Evolutionary conservation across 2,797 vertebrate species (phyloP).

Genomic region (Uromys caudimaculatus): DNA sequence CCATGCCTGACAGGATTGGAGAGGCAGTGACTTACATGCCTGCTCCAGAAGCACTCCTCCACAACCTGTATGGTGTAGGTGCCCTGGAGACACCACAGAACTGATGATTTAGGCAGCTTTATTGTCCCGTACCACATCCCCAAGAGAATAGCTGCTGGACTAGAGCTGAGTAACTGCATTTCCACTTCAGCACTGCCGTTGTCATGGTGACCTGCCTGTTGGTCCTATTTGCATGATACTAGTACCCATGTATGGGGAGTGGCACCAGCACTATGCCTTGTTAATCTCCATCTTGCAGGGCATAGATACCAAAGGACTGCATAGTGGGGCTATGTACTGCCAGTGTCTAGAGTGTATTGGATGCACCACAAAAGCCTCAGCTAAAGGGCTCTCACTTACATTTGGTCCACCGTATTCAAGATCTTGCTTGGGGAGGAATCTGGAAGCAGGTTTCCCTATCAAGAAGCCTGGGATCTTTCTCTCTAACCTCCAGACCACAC

Average conservation of each 20-base stretch:
- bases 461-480: constrained; percentile 97
- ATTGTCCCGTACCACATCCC: background rate
- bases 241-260: constrained; percentile 95
- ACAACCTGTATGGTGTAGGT: constrained; percentile 80
- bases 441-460: constrained; percentile 94
- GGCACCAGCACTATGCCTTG: constrained; percentile 85
- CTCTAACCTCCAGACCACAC: constrained; percentile 93
- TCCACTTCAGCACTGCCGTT: constrained; percentile 90
- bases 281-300: constrained; percentile 88
- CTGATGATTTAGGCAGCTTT: constrained; percentile 75
- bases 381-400: constrained; percentile 81
- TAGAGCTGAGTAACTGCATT: constrained; percentile 94
- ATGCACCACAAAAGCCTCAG: constrained; percentile 91
- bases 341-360: constrained; percentile 94
- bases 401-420: constrained; percentile 98
- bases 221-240: constrained; percentile 96
- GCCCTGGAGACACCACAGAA: constrained; percentile 71
- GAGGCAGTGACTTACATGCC: constrained; percentile 63
- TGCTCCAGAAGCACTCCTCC: constrained; percentile 39
- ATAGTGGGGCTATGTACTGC: constrained; percentile 19
- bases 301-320: constrained; percentile 86
- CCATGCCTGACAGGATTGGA: background rate
- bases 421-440: constrained; percentile 96
- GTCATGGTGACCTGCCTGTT: constrained; percentile 92
- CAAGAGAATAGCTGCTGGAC: constrained; percentile 89